Percentiles rank a stretch among this genome's conserved stretches.
Conservation (phyloP, 2,888 invertebrate genomes). For the Acanthosoma haemorrhoidale region DNA sequence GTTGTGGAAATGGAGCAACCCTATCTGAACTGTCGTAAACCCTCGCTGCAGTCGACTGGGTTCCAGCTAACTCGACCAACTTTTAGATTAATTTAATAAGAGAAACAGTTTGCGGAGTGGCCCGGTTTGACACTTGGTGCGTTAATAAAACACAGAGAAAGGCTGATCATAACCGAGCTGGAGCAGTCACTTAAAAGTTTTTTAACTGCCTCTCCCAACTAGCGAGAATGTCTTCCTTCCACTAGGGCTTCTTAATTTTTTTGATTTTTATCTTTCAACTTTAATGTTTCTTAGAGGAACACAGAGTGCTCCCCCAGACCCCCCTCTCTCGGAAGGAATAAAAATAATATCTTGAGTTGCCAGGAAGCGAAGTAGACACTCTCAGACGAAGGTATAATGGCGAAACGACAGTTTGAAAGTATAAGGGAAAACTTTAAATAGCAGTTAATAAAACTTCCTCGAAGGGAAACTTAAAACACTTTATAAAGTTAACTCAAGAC, state of each 20-base stretch:
- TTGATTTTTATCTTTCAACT: no score
- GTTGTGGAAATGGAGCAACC: no score
- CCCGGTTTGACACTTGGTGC: neutral
- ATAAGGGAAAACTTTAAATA: neutral
- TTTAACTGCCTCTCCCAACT: neutral
- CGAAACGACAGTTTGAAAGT: neutral
- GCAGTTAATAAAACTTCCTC: neutral
- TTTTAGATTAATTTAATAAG: conserved; percentile 7
- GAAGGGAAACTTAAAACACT: neutral
- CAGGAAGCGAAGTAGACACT: neutral
- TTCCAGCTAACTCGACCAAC: no score
- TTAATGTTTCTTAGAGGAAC: neutral
- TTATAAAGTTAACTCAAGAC: no score
- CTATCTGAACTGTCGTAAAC: no score
- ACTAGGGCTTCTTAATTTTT: neutral
- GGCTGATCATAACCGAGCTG: neutral
- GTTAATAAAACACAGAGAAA: neutral
- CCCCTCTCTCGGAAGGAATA: neutral
- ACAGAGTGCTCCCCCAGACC: neutral
- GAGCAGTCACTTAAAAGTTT: no score
- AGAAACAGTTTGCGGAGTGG: neutral
- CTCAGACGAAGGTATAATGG: no score
- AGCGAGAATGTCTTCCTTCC: neutral
- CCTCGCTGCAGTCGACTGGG: neutral
- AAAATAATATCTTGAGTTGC: conserved; percentile 1